A percentile compares a stretch with the other conserved stretches of the same genome.
These are phyloP conservation scores for Podarcis lilfordi DNA, from an alignment of 2,797 vertebrate species.

Conservation along the genomic window DNA sequence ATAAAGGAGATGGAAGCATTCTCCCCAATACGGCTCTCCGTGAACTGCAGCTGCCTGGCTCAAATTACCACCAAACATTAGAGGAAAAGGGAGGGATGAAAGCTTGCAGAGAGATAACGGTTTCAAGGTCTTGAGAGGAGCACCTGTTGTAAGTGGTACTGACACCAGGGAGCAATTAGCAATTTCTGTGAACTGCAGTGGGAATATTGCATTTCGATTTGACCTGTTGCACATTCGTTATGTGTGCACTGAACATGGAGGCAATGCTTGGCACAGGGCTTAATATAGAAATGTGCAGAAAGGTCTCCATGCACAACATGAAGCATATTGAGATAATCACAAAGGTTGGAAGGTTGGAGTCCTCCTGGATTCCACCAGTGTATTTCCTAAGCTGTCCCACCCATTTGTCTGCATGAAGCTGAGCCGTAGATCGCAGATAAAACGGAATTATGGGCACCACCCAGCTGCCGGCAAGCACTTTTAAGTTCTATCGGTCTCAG, in stretches of 20 bases:
- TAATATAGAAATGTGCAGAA: not conserved
- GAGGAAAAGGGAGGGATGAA: constrained; percentile 44
- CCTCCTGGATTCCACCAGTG: not conserved
- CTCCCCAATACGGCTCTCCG: constrained; percentile 18
- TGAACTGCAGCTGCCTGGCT: not conserved
- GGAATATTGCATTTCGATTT: not conserved
- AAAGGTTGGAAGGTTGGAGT: not conserved
- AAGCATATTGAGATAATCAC: not conserved
- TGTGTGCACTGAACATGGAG: not conserved
- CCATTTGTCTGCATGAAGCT: not conserved
- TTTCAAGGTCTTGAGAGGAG: constrained; percentile 26
- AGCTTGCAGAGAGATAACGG: not conserved
- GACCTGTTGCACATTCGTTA: not conserved
- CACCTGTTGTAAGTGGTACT: not conserved
- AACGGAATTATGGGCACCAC: not conserved
- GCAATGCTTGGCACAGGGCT: not conserved
- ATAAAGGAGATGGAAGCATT: not conserved
- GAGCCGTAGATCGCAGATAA: not conserved
- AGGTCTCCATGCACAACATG: not conserved
- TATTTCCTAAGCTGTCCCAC: not conserved
- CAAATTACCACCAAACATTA: constrained; percentile 34
- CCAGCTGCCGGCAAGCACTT: not conserved
- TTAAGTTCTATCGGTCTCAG: not conserved
- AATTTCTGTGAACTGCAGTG: constrained; percentile 32
- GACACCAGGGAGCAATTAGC: constrained; percentile 14